phyloP scores from a whole-genome alignment of 1,140 invertebrate species.

The Limonius californicus region DNA sequence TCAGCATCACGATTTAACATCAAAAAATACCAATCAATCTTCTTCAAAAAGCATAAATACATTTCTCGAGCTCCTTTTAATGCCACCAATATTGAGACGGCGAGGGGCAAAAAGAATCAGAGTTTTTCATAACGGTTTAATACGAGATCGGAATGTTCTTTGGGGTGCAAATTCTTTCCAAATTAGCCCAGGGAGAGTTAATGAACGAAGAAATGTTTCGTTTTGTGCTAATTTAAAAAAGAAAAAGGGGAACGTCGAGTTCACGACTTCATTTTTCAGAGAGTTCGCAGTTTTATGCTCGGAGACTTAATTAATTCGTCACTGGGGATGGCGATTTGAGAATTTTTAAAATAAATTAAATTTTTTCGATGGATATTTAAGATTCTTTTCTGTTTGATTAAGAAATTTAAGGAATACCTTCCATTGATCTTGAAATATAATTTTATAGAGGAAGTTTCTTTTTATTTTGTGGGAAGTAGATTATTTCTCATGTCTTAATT shows the following conservation, averaged over 20 bases:
- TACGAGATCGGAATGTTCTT: slow-evolving; percentile 42
- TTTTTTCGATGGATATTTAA: slow-evolving; percentile 39
- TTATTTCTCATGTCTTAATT: too few species aligned
- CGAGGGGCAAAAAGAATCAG: slow-evolving; percentile 26
- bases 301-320: slow-evolving; percentile 44
- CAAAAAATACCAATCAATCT: slow-evolving; percentile 33
- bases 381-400: slow-evolving; percentile 27
- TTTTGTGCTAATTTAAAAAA: slow-evolving; percentile 44
- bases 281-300: slow-evolving; percentile 36
- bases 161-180: slow-evolving; percentile 44
- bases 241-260: slow-evolving; percentile 32
- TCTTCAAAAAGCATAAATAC: slow-evolving; percentile 18
- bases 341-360: slow-evolving; percentile 43
- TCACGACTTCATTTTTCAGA: slow-evolving; percentile 38
- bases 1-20: slow-evolving; percentile 26
- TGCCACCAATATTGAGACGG: not conserved
- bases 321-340: slow-evolving; percentile 37
- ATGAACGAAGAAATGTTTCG: slow-evolving; percentile 45
- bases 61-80: slow-evolving; percentile 21
- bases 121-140: slow-evolving; percentile 36
- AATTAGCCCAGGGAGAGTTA: slow-evolving; percentile 45
- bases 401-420: not conserved
- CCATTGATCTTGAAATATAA: not conserved
- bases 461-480: too few species aligned
- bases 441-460: too few species aligned